Evolutionary conservation across 2,113 vertebrate genomes (phyloP), one percentile per base, ranked within the genome.

Genomic region (Amia ocellicauda): DNA sequence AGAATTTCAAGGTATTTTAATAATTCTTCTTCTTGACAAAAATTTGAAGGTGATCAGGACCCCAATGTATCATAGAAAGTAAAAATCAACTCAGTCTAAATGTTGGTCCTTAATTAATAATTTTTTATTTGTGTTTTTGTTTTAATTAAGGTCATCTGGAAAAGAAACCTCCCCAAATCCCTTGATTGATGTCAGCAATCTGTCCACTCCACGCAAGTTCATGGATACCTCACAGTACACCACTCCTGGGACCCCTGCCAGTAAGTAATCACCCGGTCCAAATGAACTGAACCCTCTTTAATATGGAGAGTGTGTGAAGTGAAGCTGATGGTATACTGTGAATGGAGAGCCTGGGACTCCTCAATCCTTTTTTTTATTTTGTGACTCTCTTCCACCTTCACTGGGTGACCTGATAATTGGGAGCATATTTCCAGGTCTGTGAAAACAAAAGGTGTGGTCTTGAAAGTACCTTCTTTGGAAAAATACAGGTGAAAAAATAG

Each of bases 141-240:
- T 36, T 36, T 11, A 36, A 36, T 7, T 36, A 36, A 98, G 95
- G 23, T 89, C 91, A 0, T 71, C 86, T 11, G 69, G 73, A 68
- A 98, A 96, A 79, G 97, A 99, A 3, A 24, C 78, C 0, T 89
- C 93, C 69, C 81, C 91, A 0, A 77, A 87, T 41, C 88, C 93
- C 53, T 74, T 83, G 61, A 81, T 96, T 74, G 97, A 99, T 19
- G 88, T 93, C n/a, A 86, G 93, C 49, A 91, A 88, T 66, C 76
- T 98, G 68, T 91, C 96, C 14, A 94, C 94, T 1, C 93, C 94
- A 58, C 88, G 94, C 23, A 99, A 96, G 71, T 91, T 95, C 69
- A 76, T 95, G 0, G 96, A 99, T 59, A 72, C 87, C 0, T 87
- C 94, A 28, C 96, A 97, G 71, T 98, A 91, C 74, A 78, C 86